Evolutionary conservation across 2,113 vertebrate species (phyloP).

Genomic region (Halichoerus grypus): DNA sequence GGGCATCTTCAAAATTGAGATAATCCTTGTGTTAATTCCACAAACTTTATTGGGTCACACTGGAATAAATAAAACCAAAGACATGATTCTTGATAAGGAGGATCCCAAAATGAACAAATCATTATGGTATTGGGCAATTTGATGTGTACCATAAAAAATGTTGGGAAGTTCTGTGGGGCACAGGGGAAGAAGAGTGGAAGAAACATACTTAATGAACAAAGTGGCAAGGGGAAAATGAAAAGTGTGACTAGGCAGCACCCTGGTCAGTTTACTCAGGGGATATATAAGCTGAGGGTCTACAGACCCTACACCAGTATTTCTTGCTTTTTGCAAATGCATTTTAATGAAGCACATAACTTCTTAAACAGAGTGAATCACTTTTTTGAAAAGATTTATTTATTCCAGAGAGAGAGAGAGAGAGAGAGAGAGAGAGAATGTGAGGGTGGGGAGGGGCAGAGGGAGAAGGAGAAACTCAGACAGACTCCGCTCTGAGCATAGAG

Average conservation of each 20-base stretch:
- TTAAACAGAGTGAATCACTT: neutral
- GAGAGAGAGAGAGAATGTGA: neutral
- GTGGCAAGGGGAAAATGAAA: neutral
- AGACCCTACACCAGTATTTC: neutral
- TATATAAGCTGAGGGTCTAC: neutral
- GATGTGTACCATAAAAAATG: neutral
- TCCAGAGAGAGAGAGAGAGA: neutral
- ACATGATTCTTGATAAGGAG: neutral
- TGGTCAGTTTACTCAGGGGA: neutral
- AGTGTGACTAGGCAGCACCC: neutral
- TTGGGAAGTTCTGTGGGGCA: neutral
- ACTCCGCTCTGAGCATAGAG: neutral
- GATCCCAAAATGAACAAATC: neutral
- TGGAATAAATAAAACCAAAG: slow-evolving; percentile 38
- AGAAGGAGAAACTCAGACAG: neutral
- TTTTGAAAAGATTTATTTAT: neutral
- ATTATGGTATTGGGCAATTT: neutral
- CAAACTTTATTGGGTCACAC: slow-evolving; percentile 1
- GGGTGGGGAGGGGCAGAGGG: neutral
- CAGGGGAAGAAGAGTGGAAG: neutral
- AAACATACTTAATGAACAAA: neutral
- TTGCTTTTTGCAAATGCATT: slow-evolving; percentile 17
- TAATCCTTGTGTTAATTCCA: slow-evolving; percentile 32
- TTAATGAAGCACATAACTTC: neutral
- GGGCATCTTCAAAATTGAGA: slow-evolving; percentile 48